phyloP scores from a whole-genome alignment of 2,888 invertebrate genomes.

The Blera fallax region DNA sequence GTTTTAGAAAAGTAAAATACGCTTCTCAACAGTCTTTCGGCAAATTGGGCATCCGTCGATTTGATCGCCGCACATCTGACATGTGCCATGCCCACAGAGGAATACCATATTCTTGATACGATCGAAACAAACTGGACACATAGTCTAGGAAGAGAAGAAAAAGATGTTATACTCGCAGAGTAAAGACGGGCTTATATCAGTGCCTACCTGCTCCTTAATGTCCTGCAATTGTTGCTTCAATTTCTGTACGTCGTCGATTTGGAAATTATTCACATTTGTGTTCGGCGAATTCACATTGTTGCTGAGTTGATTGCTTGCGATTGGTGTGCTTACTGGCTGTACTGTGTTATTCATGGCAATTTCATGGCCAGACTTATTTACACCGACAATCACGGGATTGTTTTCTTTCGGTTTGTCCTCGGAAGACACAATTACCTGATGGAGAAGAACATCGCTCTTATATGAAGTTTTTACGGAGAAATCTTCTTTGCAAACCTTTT shows the following conservation, averaged over 20 bases:
- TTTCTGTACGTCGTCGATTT: constrained; percentile 92
- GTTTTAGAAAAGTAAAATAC: constrained; percentile 94
- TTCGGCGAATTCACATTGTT: constrained; percentile 64
- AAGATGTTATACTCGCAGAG: neutral
- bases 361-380: constrained; percentile 79
- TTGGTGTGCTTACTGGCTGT: constrained; percentile 76
- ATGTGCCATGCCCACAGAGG: constrained; percentile 98
- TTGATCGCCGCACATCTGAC: constrained; percentile 99
- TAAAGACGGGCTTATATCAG: neutral
- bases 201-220: constrained; percentile 95
- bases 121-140: constrained; percentile 99
- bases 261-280: constrained; percentile 86
- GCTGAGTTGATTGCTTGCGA: constrained; percentile 77
- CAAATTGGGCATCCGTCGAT: constrained; percentile 99
- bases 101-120: constrained; percentile 99
- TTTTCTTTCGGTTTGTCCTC: constrained; percentile 64
- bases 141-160: constrained; percentile 87
- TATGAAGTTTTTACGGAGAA: constrained; percentile 51
- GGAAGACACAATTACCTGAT: constrained; percentile 59
- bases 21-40: constrained; percentile 96
- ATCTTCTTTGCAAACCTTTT: constrained; percentile 76
- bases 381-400: constrained; percentile 74
- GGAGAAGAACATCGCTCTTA: constrained; percentile 61
- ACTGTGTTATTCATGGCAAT: constrained; percentile 81
- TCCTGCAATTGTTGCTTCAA: constrained; percentile 97